Evolutionary conservation across 2,797 vertebrate species (phyloP), one percentile per base, ranked within the genome.

Genomic region (Microcaecilia unicolor): DNA sequence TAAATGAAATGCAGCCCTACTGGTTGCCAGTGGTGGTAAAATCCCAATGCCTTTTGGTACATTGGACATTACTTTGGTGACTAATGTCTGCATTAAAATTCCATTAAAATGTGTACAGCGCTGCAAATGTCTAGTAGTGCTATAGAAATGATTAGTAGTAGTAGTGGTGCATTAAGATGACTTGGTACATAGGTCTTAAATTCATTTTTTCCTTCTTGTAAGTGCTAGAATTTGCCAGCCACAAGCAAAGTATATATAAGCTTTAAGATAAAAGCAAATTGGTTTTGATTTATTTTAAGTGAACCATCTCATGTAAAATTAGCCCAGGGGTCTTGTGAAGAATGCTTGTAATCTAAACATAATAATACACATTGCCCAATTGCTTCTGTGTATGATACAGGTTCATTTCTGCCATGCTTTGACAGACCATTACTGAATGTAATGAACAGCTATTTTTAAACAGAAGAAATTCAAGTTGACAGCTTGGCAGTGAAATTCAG

Each of bases 291-390:
- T 77, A 78, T 72, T 85, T 85, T 76, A 85, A 84, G 72, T 80
- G 79, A 91, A 86, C 85, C 74, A 75, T 87, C 81, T 89, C 79
- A 85, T 89, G 91, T 89, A 81, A 85, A 82, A 86, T 86, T 86
- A 84, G 84, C 82, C 83, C 53, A 58, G 71, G 81, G 84, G 74
- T 58, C 67, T 74, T 64, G 60, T 72, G 74, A 81, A 53, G 74
- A 81, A 83, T 79, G 80, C 79, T 77, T 58, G 71, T 81, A 83
- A 80, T 82, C 79, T 83, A 75, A 82, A 76, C 51, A 59, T 79
- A 83, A 73, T 87, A 78, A 82, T 80, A 76, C 66, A 69, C 76
- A 78, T 85, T 83, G 79, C 81, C 90, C 81, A 84, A 75, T 88
- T 88, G 83, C 82, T 81, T 83, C 75, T 76, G 69, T 81, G 67